Conservation (phyloP, 2,888 invertebrate genomes). For the Chaetoderma sp. region DNA sequence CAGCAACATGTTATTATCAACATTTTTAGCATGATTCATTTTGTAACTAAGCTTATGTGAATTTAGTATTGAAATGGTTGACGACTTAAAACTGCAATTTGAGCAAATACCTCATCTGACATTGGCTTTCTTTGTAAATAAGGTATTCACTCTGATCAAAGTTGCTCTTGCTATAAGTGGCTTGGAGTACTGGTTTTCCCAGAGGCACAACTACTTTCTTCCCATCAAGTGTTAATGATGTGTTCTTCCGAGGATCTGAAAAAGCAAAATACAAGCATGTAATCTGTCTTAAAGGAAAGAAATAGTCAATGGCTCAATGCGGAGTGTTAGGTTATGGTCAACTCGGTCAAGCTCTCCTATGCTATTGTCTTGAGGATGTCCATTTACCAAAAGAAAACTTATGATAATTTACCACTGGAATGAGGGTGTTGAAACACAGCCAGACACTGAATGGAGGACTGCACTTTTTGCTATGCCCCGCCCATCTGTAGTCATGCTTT, state of each 20-base stretch:
- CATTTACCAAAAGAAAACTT: no score
- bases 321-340: background rate
- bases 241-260: conserved; percentile 63
- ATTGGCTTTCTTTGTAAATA: conserved; percentile 68
- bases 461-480: no score
- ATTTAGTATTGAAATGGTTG: no score
- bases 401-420: no score
- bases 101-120: conserved; percentile 65
- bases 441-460: no score
- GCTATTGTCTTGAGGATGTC: no score
- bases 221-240: conserved; percentile 57
- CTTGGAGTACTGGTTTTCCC: conserved; percentile 56
- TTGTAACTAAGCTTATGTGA: no score
- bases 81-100: conserved; percentile 51
- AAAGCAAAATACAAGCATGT: conserved; percentile 4
- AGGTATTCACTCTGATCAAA: conserved; percentile 69
- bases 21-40: no score
- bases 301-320: background rate
- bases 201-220: conserved; percentile 65
- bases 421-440: no score
- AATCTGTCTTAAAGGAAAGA: background rate
- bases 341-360: background rate
- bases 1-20: no score
- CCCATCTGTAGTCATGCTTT: no score
- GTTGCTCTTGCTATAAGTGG: conserved; percentile 38